Conservation (phyloP, 1,140 invertebrate genomes). For the Macrosteles quadrilineatus region DNA sequence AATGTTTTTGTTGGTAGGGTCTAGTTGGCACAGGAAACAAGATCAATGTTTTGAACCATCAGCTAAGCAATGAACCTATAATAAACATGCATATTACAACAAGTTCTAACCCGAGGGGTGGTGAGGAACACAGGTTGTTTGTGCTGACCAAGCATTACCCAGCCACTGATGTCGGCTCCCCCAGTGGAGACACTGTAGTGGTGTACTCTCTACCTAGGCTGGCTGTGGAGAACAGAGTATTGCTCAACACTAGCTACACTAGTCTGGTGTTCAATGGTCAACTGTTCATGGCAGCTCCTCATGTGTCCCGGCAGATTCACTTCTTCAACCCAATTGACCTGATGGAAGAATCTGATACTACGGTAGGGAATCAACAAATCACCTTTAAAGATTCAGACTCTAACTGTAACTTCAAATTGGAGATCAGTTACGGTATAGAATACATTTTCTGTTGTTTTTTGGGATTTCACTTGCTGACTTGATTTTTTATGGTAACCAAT, state of each 20-base stretch:
- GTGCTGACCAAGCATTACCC: background rate
- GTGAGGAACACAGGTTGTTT: background rate
- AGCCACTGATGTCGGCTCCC: background rate
- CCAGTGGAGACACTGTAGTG: background rate
- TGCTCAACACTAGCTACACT: background rate
- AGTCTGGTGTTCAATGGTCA: background rate
- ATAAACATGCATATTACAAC: background rate
- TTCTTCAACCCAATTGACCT: too few relatives aligned
- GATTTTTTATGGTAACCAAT: too few relatives aligned
- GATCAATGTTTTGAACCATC: slow-evolving; percentile 13
- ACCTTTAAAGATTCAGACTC: too few relatives aligned
- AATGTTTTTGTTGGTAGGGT: too few relatives aligned
- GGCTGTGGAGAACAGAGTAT: background rate
- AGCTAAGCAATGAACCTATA: background rate
- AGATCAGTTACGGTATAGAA: too few relatives aligned
- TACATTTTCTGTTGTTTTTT: too few relatives aligned
- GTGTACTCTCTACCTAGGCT: slow-evolving; percentile 1
- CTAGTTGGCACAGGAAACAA: slow-evolving; percentile 10
- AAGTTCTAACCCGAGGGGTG: too few relatives aligned
- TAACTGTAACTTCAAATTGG: too few relatives aligned
- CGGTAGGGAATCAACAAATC: too few relatives aligned
- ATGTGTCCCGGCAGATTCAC: slow-evolving; percentile 7
- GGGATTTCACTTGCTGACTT: too few relatives aligned
- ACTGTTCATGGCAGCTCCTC: background rate
- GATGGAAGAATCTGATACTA: too few relatives aligned